phyloP scores from a whole-genome alignment of 2,888 invertebrate genomes.

The Tigriopus californicus region DNA sequence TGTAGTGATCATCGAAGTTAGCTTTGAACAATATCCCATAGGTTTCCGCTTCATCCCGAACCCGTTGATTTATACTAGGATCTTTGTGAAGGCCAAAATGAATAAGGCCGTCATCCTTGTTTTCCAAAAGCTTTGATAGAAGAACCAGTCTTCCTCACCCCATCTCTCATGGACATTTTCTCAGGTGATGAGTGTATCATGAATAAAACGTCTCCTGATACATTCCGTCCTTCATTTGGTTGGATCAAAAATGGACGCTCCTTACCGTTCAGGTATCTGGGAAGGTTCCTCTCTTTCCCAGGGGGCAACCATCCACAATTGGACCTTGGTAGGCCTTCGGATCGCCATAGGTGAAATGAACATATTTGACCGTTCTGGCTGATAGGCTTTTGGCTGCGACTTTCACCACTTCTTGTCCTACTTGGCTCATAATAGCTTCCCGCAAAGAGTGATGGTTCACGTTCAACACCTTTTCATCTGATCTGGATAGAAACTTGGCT shows the following conservation, averaged over 20 bases:
- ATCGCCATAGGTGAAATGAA: background rate
- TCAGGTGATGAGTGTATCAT: background rate
- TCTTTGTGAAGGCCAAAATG: too few species aligned
- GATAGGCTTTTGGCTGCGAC: too few species aligned
- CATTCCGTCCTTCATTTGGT: background rate
- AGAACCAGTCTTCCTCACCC: background rate
- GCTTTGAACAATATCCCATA: constrained; percentile 8
- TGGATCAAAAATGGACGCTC: background rate
- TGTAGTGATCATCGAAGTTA: constrained; percentile 11
- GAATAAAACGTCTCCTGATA: background rate
- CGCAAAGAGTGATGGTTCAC: too few species aligned
- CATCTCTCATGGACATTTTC: background rate
- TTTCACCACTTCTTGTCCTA: too few species aligned
- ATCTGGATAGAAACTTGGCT: too few species aligned
- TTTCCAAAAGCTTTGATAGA: background rate
- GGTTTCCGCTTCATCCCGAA: background rate
- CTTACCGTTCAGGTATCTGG: background rate
- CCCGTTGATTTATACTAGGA: too few species aligned
- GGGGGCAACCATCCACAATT: background rate
- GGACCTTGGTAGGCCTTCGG: background rate
- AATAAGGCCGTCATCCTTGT: background rate
- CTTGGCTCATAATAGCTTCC: too few species aligned
- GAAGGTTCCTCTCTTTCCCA: background rate
- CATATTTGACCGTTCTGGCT: too few species aligned
- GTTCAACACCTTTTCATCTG: too few species aligned